phyloP scores from a whole-genome alignment of 92 coral and sea anemone species.

The Epizoanthus stellaris region DNA sequence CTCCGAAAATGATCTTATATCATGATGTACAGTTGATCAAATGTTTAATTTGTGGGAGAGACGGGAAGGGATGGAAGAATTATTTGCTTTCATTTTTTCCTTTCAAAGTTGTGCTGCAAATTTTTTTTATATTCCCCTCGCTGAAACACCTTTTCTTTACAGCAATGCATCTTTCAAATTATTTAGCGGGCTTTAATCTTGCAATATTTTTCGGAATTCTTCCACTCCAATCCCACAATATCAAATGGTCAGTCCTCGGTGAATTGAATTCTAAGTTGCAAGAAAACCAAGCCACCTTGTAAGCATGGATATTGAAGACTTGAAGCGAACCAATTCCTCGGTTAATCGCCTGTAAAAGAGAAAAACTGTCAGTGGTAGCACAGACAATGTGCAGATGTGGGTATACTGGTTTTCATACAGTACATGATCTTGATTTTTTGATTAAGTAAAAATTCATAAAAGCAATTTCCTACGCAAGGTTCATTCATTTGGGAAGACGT shows the following conservation, averaged over 20 bases:
- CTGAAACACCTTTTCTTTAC: too few relatives aligned
- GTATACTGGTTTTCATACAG: not conserved
- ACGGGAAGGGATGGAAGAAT: too few relatives aligned
- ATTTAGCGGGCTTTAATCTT: too few relatives aligned
- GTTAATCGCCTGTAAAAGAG: constrained; percentile 75
- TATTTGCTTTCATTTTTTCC: not conserved
- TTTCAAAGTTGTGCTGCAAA: not conserved
- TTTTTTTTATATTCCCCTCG: too few relatives aligned
- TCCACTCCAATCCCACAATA: not conserved
- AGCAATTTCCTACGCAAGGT: too few relatives aligned
- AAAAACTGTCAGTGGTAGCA: not conserved
- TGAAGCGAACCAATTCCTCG: constrained; percentile 94
- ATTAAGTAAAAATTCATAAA: not conserved
- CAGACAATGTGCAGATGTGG: not conserved
- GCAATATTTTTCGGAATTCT: too few relatives aligned
- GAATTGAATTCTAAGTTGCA: not conserved
- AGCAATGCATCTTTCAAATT: too few relatives aligned
- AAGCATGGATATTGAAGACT: constrained; percentile 86
- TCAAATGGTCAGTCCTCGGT: not conserved
- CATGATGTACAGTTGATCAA: too few relatives aligned
- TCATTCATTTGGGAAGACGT: too few relatives aligned
- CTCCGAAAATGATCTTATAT: too few relatives aligned
- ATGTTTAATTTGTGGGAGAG: too few relatives aligned
- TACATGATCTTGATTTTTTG: not conserved
- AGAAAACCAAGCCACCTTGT: constrained; percentile 68